Evolutionary conservation across 2,113 vertebrate species (phyloP).

Genomic region (Otocyon megalotis): DNA sequence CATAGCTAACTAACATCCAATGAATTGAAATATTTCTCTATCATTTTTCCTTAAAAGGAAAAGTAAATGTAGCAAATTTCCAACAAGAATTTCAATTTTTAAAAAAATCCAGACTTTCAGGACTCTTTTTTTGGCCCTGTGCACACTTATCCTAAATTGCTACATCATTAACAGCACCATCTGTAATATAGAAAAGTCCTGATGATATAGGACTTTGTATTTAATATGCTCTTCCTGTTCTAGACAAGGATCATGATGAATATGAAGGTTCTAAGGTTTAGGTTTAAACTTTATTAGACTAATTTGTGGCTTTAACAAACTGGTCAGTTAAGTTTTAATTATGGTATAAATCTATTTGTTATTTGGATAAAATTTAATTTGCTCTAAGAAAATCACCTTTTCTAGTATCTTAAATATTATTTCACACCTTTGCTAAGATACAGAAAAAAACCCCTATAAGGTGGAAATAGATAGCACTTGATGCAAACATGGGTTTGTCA

Average conservation of each 20-base stretch:
- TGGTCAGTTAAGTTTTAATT: slow-evolving; percentile 27
- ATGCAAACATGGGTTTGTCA: not conserved
- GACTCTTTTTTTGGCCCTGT: not conserved
- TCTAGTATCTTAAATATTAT: slow-evolving; percentile 9
- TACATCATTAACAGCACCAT: not conserved
- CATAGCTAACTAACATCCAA: not conserved
- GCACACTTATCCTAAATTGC: not conserved
- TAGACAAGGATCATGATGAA: not conserved
- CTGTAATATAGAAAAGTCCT: not conserved
- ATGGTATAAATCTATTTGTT: slow-evolving; percentile 7
- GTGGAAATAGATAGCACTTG: not conserved
- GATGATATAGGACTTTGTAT: not conserved
- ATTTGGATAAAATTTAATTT: not conserved
- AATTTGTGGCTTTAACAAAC: slow-evolving; percentile 15
- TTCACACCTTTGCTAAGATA: not conserved
- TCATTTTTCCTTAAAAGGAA: slow-evolving; percentile 53
- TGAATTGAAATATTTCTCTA: not conserved
- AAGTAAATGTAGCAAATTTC: not conserved
- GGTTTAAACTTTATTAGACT: not conserved
- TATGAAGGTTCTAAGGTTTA: not conserved
- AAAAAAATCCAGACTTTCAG: not conserved
- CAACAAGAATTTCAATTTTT: slow-evolving; percentile 24
- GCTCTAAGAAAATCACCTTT: not conserved
- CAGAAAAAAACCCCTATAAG: not conserved
- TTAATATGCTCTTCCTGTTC: not conserved